Evolutionary conservation across 2,113 vertebrate genomes (phyloP), one percentile per base, ranked within the genome.

Genomic region (Pundamilia nyererei): DNA sequence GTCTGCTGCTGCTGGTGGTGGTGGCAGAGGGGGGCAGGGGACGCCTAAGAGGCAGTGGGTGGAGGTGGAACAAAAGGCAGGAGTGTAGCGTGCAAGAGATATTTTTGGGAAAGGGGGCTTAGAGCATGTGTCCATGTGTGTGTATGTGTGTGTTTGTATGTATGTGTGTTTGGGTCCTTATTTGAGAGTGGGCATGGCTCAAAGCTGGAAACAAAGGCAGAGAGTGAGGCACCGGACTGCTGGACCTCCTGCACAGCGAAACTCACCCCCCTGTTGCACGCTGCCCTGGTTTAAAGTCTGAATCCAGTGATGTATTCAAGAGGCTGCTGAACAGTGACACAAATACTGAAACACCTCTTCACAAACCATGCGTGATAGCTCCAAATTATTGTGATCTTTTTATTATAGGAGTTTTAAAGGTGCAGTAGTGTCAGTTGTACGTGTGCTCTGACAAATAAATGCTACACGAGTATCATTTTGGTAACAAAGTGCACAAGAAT

Each of bases 41-140:
- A 79, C 6, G 65, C 91, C 88, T 89, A 87, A 92, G 82, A 91
- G 82, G 85, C 79, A 51, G 79, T 65, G 86, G 87, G 75, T 65
- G 79, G 85, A 89, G 85, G 92, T 87, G 85, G 90, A 92, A 86
- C 87, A 62, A 93, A 90, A 93, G 87, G 87, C 85, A 92, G 82
- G 79, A 79, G 91, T 89, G 89, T 90, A 91, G 91, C 42, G 70
- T 94, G 89, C 86, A 35, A 91, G 84, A 93, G 91, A 94, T 95
- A 93, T 94, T 95, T 95, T 95, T 89, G 82, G 88, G 90, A 90
- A 86, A 29, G 40, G 83, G 40, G 21, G 40, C 40, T 72, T 45
- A 72, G 68, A 24, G 68, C 40, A 47, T 75, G 68, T 72, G 21
- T 54, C 42, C 68, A 79, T 87, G 53, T 87, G 83, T 85, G 83